phyloP scores from a whole-genome alignment of 2,113 vertebrate genomes.

The Alces alces region DNA sequence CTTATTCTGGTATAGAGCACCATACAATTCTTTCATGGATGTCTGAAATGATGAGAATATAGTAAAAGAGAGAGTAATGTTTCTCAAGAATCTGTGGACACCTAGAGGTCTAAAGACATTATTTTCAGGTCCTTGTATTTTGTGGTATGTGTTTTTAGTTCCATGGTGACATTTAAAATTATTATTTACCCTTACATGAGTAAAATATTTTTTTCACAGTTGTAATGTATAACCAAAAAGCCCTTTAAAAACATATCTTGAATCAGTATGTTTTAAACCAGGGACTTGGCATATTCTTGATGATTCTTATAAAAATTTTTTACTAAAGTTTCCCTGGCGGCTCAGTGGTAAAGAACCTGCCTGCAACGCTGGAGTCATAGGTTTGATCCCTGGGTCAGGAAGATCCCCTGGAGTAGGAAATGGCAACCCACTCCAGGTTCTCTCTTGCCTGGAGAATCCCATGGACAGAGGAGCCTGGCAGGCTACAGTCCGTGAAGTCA shows the following conservation, averaged over 20 bases:
- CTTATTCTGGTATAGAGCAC: background rate
- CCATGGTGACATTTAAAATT: slow-evolving; percentile 4
- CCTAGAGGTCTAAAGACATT: background rate
- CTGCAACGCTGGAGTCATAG: background rate
- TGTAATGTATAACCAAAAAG: background rate
- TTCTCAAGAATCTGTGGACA: background rate
- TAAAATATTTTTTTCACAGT: background rate
- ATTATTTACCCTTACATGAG: background rate
- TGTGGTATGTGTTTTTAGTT: background rate
- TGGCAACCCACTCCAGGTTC: background rate
- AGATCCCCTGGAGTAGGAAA: background rate
- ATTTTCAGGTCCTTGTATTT: background rate
- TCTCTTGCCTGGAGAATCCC: background rate
- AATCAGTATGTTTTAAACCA: background rate
- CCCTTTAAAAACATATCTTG: background rate
- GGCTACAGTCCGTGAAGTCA: background rate
- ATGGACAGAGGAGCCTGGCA: background rate
- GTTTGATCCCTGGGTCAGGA: background rate
- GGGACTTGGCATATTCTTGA: background rate
- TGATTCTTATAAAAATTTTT: background rate
- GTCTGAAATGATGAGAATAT: background rate
- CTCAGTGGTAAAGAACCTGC: background rate
- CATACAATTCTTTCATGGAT: background rate
- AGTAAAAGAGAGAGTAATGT: background rate
- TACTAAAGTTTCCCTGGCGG: background rate